Percentiles rank a stretch among this genome's conserved stretches.
These are phyloP conservation scores for Galerucella nymphaeae DNA, from an alignment of 2,888 invertebrate genomes.

Conservation along the genomic window DNA sequence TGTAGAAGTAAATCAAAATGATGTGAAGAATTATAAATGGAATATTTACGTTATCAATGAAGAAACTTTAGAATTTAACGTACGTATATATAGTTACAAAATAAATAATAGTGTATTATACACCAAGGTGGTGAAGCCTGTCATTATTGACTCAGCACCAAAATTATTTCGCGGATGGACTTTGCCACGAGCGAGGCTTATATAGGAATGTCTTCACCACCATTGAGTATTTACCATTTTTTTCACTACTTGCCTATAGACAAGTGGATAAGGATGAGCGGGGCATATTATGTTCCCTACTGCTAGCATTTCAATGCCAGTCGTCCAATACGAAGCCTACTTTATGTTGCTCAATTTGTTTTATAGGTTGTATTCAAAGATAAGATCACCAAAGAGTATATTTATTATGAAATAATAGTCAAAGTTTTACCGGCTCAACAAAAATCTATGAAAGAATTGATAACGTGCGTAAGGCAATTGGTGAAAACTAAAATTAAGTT, in stretches of 20 bases:
- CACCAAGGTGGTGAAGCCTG: no score
- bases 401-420: constrained; percentile 58
- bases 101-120: no score
- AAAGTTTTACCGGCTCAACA: constrained; percentile 56
- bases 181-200: no score
- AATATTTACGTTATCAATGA: constrained; percentile 61
- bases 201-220: no score
- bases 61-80: constrained; percentile 59
- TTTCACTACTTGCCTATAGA: no score
- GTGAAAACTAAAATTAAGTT: constrained; percentile 54
- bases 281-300: no score
- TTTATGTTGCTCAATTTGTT: not conserved
- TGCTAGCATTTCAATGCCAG: no score
- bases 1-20: constrained; percentile 57
- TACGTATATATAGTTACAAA: constrained; percentile 45
- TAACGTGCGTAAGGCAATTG: constrained; percentile 57
- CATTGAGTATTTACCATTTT: no score
- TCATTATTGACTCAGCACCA: no score
- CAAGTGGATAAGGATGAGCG: no score
- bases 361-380: constrained; percentile 61
- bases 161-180: no score
- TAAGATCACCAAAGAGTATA: constrained; percentile 58
- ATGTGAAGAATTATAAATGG: constrained; percentile 58
- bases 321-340: no score
- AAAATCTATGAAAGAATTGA: constrained; percentile 56